A percentile compares a stretch with the other conserved stretches of the same genome.
These are phyloP conservation scores for Arvicanthis niloticus DNA, from an alignment of 2,113 vertebrate species.

Conservation along the genomic window DNA sequence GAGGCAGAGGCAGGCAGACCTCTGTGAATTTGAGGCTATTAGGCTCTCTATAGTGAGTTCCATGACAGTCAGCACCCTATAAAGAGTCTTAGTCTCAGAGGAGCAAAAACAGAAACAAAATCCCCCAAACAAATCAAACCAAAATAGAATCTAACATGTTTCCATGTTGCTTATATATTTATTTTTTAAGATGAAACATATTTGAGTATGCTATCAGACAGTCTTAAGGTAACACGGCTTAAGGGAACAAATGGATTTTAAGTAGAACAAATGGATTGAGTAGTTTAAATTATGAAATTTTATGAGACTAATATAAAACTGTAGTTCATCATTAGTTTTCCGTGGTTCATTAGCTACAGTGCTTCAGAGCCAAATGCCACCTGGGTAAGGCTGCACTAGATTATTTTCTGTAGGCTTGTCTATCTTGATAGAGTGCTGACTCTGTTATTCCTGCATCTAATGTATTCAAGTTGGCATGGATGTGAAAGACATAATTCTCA, in stretches of 20 bases:
- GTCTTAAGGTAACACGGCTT: conserved; percentile 45
- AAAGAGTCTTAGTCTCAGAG: not conserved
- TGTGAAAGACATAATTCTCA: conserved; percentile 84
- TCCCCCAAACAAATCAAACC: not conserved
- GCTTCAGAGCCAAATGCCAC: conserved; percentile 67
- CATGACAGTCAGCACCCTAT: not conserved
- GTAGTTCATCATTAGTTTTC: conserved; percentile 58
- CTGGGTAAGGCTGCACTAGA: conserved; percentile 67
- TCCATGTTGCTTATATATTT: conserved; percentile 10
- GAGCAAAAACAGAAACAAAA: not conserved
- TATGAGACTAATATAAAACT: conserved; percentile 70
- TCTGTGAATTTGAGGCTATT: not conserved
- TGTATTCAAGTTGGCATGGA: conserved; percentile 84
- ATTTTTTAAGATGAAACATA: conserved; percentile 57
- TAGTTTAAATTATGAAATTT: conserved; percentile 71
- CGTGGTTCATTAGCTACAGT: conserved; percentile 70
- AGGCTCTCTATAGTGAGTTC: not conserved
- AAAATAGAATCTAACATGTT: conserved; percentile 6
- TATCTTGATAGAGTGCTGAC: conserved; percentile 85
- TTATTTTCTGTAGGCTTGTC: conserved; percentile 82
- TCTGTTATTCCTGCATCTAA: conserved; percentile 81
- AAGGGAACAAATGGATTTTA: conserved; percentile 59
- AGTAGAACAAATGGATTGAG: conserved; percentile 65
- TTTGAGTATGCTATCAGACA: not conserved
- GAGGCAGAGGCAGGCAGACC: not conserved